phyloP scores from a whole-genome alignment of 2,113 vertebrate species.

The Paramormyrops kingsleyae region DNA sequence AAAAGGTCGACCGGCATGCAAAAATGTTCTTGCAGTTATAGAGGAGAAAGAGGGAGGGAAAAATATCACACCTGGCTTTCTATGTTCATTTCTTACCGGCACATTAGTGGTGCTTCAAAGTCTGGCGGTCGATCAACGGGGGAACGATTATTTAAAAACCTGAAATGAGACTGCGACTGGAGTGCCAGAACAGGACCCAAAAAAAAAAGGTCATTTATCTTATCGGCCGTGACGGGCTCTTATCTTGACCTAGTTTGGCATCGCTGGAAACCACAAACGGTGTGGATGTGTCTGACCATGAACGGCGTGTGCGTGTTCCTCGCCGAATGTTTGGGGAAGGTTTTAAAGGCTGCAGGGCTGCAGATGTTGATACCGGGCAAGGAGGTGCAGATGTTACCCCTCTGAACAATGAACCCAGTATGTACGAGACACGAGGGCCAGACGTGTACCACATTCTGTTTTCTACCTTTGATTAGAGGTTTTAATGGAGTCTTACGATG shows the following conservation, averaged over 20 bases:
- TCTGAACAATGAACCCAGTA: slow-evolving; percentile 13
- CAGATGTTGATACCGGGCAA: slow-evolving; percentile 22
- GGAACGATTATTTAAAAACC: not conserved
- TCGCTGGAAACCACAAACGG: slow-evolving; percentile 5
- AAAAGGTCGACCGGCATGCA: slow-evolving; percentile 23
- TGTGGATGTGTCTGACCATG: not conserved
- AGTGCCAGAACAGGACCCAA: slow-evolving; percentile 12
- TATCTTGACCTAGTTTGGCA: slow-evolving; percentile 32
- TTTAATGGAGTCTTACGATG: not conserved
- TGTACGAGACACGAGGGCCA: not conserved
- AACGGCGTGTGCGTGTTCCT: not conserved
- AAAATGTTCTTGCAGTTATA: slow-evolving; percentile 25
- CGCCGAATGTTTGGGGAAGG: slow-evolving; percentile 12
- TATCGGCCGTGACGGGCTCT: slow-evolving; percentile 16
- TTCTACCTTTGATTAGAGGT: slow-evolving; percentile 3
- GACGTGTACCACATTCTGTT: not conserved
- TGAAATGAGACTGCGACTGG: not conserved
- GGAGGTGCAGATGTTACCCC: slow-evolving; percentile 10
- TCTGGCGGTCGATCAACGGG: slow-evolving; percentile 3
- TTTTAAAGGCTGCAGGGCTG: not conserved
- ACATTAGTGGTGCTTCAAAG: slow-evolving; percentile 17
- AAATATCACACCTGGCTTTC: slow-evolving; percentile 24
- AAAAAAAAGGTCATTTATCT: slow-evolving; percentile 18
- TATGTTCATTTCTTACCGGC: slow-evolving; percentile 11
- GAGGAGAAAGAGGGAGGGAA: slow-evolving; percentile 11